Evolutionary conservation across 2,113 vertebrate species (phyloP), one percentile per base, ranked within the genome.

Genomic region (Felis chaus): DNA sequence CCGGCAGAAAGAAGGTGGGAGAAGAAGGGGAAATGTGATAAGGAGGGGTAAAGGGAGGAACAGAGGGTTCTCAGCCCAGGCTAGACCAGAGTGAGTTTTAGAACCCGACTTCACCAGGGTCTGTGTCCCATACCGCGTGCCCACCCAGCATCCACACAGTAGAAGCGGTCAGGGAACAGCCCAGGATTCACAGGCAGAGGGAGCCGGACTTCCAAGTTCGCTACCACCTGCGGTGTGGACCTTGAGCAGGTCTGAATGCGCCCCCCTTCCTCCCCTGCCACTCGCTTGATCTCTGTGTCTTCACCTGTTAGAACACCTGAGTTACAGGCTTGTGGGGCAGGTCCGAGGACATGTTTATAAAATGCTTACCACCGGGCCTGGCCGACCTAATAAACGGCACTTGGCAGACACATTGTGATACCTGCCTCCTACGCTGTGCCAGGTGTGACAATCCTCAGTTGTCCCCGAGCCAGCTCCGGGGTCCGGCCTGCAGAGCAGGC

Each of bases 391-490:
- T 39, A 86, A 48, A 36, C 23, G 73, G 1, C 33, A 5, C 4
- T 12, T 41, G 25, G 48, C 50, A 55, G 68, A 85, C n/a, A 21
- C 7, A 12, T 8, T 15, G 73, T 27, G 27, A 33, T 8, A 4
- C 5, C 25, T 31, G 55, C 2, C 80, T 87, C 27, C 11, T 0
- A 1, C 0, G 2, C 1, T 69, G 13, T 18, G 31, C 36, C 2
- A 3, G 9, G 0, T 4, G 4, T 7, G 19, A 13, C 14, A 14
- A 31, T 11, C 69, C 11, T 61, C 23, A 1, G 0, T 18, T 45
- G 39, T 33, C 78, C 21, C 82, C 16, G 15, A 27, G 39, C 8
- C 36, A 61, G 85, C 69, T 53, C 73, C 2, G 0, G 48, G 68
- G 23, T 19, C 4, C 5, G 57, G 39, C 39, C 18, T 29, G 2